These are phyloP conservation scores for Esox masquinongy DNA, from an alignment of 2,797 vertebrate genomes.

Conservation along the genomic window DNA sequence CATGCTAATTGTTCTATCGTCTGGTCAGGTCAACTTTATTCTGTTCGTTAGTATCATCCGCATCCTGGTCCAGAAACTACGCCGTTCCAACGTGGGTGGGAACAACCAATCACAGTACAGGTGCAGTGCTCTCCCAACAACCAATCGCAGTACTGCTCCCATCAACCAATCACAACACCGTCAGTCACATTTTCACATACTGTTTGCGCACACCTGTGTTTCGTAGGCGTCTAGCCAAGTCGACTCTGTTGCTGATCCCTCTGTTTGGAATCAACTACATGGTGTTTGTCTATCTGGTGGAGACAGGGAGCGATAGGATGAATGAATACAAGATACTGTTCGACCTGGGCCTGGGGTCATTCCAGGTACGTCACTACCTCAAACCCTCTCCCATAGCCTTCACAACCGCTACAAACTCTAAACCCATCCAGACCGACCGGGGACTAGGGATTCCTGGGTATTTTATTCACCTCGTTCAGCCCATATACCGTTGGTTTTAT, in stretches of 20 bases:
- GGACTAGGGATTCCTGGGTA: neutral
- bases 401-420: neutral
- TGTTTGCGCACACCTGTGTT: neutral
- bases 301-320: constrained; percentile 62
- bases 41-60: constrained; percentile 92
- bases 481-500: neutral
- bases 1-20: neutral
- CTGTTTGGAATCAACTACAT: constrained; percentile 92
- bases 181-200: too few relatives aligned
- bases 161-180: neutral
- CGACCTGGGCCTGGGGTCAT: constrained; percentile 88
- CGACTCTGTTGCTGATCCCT: constrained; percentile 90
- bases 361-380: constrained; percentile 79
- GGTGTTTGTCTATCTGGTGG: constrained; percentile 83
- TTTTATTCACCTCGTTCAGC: neutral
- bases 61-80: constrained; percentile 89
- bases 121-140: constrained; percentile 56
- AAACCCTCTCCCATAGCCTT: neutral
- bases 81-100: constrained; percentile 84
- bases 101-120: constrained; percentile 59
- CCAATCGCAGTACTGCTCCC: neutral
- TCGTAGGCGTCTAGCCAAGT: constrained; percentile 89
- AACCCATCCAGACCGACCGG: neutral
- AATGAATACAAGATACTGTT: constrained; percentile 85
- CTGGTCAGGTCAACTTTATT: constrained; percentile 85